Base-by-base conservation (phyloP, 2,888 invertebrate genomes). In the Odontocolon sp. region DNA sequence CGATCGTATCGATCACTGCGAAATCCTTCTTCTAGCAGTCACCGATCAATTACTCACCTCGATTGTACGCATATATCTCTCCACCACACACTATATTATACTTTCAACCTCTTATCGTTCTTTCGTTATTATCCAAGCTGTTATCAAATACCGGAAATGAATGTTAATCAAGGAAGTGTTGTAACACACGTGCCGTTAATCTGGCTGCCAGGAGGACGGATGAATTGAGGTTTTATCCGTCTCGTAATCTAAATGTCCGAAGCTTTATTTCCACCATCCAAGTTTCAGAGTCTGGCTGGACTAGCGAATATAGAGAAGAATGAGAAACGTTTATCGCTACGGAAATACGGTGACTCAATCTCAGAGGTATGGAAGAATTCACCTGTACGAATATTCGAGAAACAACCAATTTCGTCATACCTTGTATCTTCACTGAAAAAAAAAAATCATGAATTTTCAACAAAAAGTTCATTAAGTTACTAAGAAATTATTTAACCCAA, bases 141-240 rank as follows among this genome's bases (percentile, higher is more conserved):
- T 63, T 57, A 42, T 33, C 45, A 42, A 72, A 63, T 72, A 23
- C 67, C 68, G 77, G 72, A 72, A 63, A 68, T 36, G 71, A 38
- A 54, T 50, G 33, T 33, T 56, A 61, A 61, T 45, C 23, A 28
- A 63, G 72, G 72, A 72, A 77, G 28, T 72, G 54, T 47, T 52
- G 71, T 50, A 67, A 76, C 59, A 26, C 47, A 26, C 26, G 57
- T 57, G 57, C 3, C 40, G 38, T 33, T 40, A 57, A 40, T 40
- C 38, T 40, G 57, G 21, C 42, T 33, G 45, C 23, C 21, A 67
- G 50, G 42, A 69, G 69, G 64, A 69, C 57, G 59, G 40, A 56
- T 47, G 28, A 9, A 14, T 14, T 8, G 21, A 28, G 59, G 3
- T 9, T 33, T 11, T 77, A 72, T 77, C 77, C 40, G n/a, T 50